A percentile compares a stretch with the other conserved stretches of the same genome.
phyloP scores from a whole-genome alignment of 2,888 invertebrate species.

The Macrophya annulata region DNA sequence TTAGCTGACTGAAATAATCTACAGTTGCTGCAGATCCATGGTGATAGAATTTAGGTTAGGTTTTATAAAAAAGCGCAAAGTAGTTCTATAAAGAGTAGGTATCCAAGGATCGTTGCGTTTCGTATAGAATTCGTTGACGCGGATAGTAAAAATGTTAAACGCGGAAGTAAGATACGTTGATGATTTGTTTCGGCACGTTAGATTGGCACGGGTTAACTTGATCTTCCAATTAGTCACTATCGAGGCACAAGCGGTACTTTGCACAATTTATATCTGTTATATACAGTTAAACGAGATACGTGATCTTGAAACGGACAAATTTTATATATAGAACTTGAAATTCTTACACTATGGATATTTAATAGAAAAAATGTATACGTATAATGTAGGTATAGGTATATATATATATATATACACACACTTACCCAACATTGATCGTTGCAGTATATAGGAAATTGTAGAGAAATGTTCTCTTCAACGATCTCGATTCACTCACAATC shows the following conservation, averaged over 20 bases:
- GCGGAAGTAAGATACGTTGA: constrained; percentile 6
- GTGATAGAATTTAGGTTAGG: constrained; percentile 13
- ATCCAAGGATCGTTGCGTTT: constrained; percentile 44
- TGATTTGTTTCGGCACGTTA: constrained; percentile 44
- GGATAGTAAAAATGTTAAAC: constrained; percentile 24
- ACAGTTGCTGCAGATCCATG: not conserved
- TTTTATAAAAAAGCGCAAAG: not conserved
- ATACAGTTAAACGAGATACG: constrained; percentile 54
- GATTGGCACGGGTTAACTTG: constrained; percentile 54
- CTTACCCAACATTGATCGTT: not conserved
- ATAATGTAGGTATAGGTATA: not conserved
- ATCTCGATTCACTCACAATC: constrained; percentile 42
- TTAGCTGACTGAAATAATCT: not conserved
- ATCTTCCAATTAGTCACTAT: constrained; percentile 47
- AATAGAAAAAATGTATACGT: not conserved
- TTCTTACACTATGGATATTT: constrained; percentile 27
- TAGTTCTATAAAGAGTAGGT: constrained; percentile 18
- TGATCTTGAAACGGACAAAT: constrained; percentile 52
- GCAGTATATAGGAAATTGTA: constrained; percentile 17
- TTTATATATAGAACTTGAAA: constrained; percentile 15
- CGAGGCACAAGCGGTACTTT: constrained; percentile 37
- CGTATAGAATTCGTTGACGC: not conserved
- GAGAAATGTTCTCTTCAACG: constrained; percentile 29
- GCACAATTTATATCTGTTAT: constrained; percentile 12
- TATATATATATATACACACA: not conserved